These are phyloP conservation scores for Stichodactyla mertensii DNA, from an alignment of 64 coral and sea anemone species.

Conservation along the genomic window DNA sequence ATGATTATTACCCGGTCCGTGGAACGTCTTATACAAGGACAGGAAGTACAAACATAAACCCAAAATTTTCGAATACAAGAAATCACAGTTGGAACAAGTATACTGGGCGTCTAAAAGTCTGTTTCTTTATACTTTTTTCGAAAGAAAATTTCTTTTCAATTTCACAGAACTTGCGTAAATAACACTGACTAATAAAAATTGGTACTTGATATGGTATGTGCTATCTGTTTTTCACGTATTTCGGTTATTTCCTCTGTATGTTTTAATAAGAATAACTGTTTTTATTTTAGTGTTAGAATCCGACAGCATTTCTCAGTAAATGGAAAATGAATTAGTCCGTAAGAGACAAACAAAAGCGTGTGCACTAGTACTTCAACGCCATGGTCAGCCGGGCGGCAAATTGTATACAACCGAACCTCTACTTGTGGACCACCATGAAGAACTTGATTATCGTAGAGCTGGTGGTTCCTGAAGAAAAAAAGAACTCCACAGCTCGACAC, in stretches of 20 bases:
- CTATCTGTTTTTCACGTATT: background rate
- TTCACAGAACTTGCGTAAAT: background rate
- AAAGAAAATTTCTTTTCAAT: background rate
- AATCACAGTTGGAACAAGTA: constrained; percentile 22
- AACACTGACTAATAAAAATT: background rate
- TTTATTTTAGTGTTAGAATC: background rate
- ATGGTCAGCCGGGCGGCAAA: background rate
- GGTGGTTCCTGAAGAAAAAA: background rate
- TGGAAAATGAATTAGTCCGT: background rate
- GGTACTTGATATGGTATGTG: background rate
- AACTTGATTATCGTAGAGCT: background rate
- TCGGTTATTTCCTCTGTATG: background rate
- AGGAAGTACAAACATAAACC: constrained; percentile 4
- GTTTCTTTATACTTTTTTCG: background rate
- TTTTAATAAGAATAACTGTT: background rate
- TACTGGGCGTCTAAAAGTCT: background rate
- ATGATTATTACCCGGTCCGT: constrained; percentile 10
- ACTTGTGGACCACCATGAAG: background rate
- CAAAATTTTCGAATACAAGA: background rate
- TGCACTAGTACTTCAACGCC: constrained; percentile 1
- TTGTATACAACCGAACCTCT: background rate
- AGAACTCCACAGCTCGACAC: background rate
- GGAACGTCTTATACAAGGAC: background rate
- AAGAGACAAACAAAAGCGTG: background rate
- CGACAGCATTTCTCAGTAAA: background rate